phyloP scores from a whole-genome alignment of 37 sponge, comb jelly and placozoan species.

The Tethya wilhelma region DNA sequence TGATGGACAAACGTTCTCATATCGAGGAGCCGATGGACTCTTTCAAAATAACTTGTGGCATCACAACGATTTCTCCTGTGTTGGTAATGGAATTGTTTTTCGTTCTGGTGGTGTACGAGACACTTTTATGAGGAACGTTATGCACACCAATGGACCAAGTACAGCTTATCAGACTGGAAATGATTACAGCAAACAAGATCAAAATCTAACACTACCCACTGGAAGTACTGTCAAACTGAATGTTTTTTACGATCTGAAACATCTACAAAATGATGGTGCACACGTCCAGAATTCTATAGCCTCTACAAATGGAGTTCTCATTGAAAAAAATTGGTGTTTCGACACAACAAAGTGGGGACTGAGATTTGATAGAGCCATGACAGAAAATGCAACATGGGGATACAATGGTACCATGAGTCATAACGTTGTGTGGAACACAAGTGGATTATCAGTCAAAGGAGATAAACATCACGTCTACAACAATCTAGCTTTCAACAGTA shows the following conservation, averaged over 20 bases:
- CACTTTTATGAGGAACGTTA: conserved; percentile 23
- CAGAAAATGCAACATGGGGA: conserved; percentile 19
- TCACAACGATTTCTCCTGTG: conserved; percentile 40
- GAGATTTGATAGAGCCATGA: conserved; percentile 4
- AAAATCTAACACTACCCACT: neutral
- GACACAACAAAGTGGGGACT: conserved; percentile 22
- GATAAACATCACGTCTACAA: conserved; percentile 20
- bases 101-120: conserved; percentile 24
- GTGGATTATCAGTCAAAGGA: conserved; percentile 34
- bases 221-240: conserved; percentile 13
- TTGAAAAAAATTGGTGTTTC: conserved; percentile 23
- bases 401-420: conserved; percentile 24
- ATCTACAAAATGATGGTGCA: conserved; percentile 29
- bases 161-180: conserved; percentile 12
- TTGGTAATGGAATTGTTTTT: conserved; percentile 3
- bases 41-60: conserved; percentile 36
- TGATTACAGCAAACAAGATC: conserved; percentile 1
- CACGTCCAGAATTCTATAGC: conserved; percentile 12
- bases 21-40: conserved; percentile 29
- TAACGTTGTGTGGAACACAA: conserved; percentile 22
- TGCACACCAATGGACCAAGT: conserved; percentile 52
- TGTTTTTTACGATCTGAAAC: conserved; percentile 26
- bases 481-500: conserved; percentile 33
- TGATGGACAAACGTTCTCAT: conserved; percentile 18
- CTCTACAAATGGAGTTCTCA: conserved; percentile 10